Evolutionary conservation across 2,888 invertebrate genomes (phyloP), one percentile per base, ranked within the genome.

Genomic region (Catocala nupta): DNA sequence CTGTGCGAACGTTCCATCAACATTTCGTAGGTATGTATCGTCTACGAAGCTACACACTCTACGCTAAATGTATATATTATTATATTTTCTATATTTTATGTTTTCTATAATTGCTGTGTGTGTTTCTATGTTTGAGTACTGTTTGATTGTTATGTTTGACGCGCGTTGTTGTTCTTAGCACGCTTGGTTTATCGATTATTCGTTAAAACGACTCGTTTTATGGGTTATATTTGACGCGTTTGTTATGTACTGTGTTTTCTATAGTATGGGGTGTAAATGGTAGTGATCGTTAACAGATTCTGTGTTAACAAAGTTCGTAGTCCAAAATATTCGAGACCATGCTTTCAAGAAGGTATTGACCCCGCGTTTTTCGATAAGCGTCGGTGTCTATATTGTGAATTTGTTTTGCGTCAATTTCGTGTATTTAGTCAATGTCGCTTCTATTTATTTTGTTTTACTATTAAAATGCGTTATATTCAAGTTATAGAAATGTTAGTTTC

Each of bases 161-260:
- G 34, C 48, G 36, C 48, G 7, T 43, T 56, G 55, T 76, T 55
- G 49, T 54, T 13, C 34, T 52, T 50, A 34, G 34, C 56, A 62
- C 65, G 70, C 70, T 72, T 70, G 63, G 64, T 73, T 70, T 75
- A 78, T 78, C 65, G 77, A 77, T 77, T 77, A 63, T 70, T 68
- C 39, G 42, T 11, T 36, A 50, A 73, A 64, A 72, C 50, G 51
- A 47, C 65, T 48, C 39, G 54, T 72, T 68, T 63, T 73, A 73
- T 47, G 11, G 16, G 61, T 70, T 75, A 75, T 71, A 45, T 71
- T 57, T 61, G 60, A 45, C 50, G 55, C 51, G 44, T 55, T 56
- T 52, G 59, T 10, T 43, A 1, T 48, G 25, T 34, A 61, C 8
- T 39, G 52, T 64, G 36, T 25, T 42, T 50, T n/a, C 33, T 59